phyloP scores from a whole-genome alignment of 2,113 vertebrate species.

The Malaclemys terrapin region DNA sequence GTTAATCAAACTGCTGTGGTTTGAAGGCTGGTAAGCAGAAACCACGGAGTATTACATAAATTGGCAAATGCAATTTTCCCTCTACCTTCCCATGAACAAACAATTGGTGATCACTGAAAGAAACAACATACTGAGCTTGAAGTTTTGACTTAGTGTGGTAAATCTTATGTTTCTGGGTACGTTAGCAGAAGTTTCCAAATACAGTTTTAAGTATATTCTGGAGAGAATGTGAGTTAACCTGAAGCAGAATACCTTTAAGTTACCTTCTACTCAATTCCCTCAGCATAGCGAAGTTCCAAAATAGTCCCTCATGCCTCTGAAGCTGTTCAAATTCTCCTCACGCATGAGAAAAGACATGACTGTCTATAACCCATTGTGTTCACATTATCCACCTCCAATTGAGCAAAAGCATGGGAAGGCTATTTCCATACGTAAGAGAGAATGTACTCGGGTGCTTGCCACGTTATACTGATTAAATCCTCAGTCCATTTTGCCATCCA shows the following conservation, averaged over 20 bases:
- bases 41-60: not conserved
- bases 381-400: not conserved
- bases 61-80: not conserved
- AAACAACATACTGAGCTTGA: not conserved
- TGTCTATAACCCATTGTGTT: not conserved
- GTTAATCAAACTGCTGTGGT: not conserved
- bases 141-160: not conserved
- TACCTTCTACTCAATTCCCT: accelerated
- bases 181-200: not conserved
- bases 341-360: not conserved
- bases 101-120: not conserved
- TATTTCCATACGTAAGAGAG: not conserved
- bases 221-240: not conserved
- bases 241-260: not conserved
- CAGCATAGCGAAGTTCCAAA: not conserved
- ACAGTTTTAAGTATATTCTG: not conserved
- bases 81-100: not conserved
- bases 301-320: accelerated
- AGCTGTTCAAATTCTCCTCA: accelerated
- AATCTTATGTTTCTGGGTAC: not conserved
- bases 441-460: not conserved
- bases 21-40: not conserved
- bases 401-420: not conserved
- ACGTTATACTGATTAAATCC: not conserved
- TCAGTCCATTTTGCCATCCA: not conserved